Percentiles rank a stretch among this genome's conserved stretches.
Evolutionary conservation across 2,888 invertebrate species (phyloP).

Genomic region (Sphaerophoria rueppellii): DNA sequence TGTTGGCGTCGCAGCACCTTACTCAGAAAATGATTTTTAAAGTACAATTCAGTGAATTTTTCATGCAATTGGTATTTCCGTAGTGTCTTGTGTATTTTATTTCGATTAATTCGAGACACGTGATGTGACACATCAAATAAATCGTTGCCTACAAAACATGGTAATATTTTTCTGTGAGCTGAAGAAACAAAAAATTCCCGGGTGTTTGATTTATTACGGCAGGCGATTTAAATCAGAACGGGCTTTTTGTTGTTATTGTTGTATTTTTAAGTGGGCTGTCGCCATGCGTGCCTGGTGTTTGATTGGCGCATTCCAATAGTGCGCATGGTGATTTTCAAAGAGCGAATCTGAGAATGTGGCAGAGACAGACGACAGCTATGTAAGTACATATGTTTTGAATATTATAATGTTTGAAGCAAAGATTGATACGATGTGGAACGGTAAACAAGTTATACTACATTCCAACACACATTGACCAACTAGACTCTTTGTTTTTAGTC

Average conservation of each 20-base stretch:
- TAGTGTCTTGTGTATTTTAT: background rate
- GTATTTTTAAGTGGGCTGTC: conserved; percentile 12
- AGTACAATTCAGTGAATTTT: too few species aligned
- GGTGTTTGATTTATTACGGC: conserved; percentile 52
- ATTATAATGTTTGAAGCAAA: background rate
- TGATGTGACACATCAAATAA: conserved; percentile 28
- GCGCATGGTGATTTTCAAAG: conserved; percentile 27
- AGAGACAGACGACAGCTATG: background rate
- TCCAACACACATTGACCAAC: conserved; percentile 39
- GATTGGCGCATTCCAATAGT: conserved; percentile 29
- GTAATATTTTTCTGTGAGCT: background rate
- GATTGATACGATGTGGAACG: conserved; percentile 21
- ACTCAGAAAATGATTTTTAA: too few species aligned
- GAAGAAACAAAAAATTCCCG: conserved; percentile 19
- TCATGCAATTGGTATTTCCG: conserved; percentile 48
- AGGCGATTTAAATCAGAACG: conserved; percentile 45
- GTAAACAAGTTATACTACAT: conserved; percentile 63
- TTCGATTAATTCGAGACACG: conserved; percentile 14
- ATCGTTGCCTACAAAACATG: background rate
- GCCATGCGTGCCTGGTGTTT: conserved; percentile 43
- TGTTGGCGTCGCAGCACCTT: too few species aligned
- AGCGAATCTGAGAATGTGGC: conserved; percentile 16
- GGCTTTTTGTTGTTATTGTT: conserved; percentile 15
- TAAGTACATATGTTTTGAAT: conserved; percentile 37
- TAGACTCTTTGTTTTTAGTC: background rate